These are phyloP conservation scores for Orchesella flavescens DNA, from an alignment of 2,888 invertebrate genomes.

Conservation along the genomic window DNA sequence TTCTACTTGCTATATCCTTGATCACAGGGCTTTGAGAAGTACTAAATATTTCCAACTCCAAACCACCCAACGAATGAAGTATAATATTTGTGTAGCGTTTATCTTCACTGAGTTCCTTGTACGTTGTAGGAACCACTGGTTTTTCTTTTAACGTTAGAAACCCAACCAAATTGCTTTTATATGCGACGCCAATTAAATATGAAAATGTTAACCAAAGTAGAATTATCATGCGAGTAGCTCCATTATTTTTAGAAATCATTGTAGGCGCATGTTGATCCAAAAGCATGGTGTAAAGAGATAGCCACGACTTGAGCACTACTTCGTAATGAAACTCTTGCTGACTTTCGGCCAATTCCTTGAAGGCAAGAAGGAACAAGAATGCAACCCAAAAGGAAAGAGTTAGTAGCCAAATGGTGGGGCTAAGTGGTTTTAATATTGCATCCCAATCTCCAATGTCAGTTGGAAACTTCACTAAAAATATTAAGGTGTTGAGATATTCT, in stretches of 20 bases:
- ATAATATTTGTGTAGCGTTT: neutral
- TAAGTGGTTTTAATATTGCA: constrained; percentile 34
- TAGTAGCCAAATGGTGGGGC: constrained; percentile 25
- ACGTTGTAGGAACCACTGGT: constrained; percentile 1
- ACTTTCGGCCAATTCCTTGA: neutral
- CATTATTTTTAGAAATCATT: neutral
- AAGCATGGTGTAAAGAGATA: neutral
- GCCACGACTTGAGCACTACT: neutral
- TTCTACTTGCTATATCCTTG: neutral
- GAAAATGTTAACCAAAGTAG: constrained; percentile 38
- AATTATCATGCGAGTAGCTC: too few species aligned
- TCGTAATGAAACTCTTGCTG: neutral
- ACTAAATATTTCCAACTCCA: constrained; percentile 45
- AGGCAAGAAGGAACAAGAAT: neutral
- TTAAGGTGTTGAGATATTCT: neutral
- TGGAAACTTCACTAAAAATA: constrained; percentile 3
- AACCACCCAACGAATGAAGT: constrained; percentile 30
- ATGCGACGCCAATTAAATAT: constrained; percentile 44
- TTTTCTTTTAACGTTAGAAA: constrained; percentile 37
- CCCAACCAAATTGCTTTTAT: constrained; percentile 43
- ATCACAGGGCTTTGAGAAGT: neutral
- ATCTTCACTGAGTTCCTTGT: constrained; percentile 5
- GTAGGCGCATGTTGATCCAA: constrained; percentile 32
- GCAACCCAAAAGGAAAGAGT: neutral
- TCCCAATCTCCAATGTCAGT: constrained; percentile 2